Base-by-base conservation (phyloP, 2,888 invertebrate species). In the Patella depressa region DNA sequence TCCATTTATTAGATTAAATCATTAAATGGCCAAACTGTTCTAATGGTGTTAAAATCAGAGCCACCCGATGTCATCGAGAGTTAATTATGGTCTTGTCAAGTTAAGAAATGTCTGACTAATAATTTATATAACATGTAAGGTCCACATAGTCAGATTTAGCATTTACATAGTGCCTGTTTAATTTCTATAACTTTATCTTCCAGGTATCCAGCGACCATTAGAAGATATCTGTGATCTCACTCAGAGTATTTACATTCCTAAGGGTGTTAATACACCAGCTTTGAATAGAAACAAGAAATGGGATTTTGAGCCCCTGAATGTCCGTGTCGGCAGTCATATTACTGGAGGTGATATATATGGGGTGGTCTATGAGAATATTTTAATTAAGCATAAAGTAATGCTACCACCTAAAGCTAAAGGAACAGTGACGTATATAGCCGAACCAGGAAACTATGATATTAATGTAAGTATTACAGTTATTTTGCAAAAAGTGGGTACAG, bases 271-370 rank as follows among this genome's bases (percentile, higher is more conserved):
- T 92, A 95, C 96, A 79, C 98, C 98, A n/a, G 94, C 96, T 74
- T 93, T 99, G 80, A 96, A 96, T 11, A 94, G 97, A 75, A 94
- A 95, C 1, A 91, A 93, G 77, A 92, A 94, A 81, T 99, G 99
- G 99, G 98, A 99, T 86, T 99, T 98, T 84, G 88, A 89, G 77
- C 88, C 89, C 24, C 81, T 83, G 70, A 88, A 86, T 70, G 81
- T 89, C 75, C 85, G 87, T 87, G 89, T 94, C 86, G 99, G 99
- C n/a, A 96, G 97, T 76, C 99, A 99, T 93, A 96, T 99, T 84
- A 99, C 99, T 76, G 99, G 99, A 71, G 99, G 99, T 79, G 99
- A 99, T 93, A 93, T 98, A 88, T 98, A 97, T 92, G 99, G 97
- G 86, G 93, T 96, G 79, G 99, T 99, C 12, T 96, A 97, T 90